Base-by-base conservation (phyloP, 2,888 invertebrate species). In the Rhamphomyia laevipes region DNA sequence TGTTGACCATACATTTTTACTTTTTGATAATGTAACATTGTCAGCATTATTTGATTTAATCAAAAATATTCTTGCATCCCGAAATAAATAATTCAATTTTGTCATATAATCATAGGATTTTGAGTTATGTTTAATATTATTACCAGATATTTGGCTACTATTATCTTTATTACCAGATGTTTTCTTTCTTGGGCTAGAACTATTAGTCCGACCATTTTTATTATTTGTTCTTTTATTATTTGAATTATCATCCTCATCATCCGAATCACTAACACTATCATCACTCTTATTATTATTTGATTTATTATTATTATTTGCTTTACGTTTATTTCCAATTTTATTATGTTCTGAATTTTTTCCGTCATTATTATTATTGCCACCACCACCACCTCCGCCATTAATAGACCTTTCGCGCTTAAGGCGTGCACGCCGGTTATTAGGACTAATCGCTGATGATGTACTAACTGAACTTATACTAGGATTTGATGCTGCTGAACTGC, bases 1-100 rank as follows among this genome's bases (percentile, higher is more conserved):
- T 4, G 97, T 97, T 4, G 96, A 95, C 97, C 96, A 97, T 5
- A 96, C 95, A 53, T 90, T 92, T 74, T 90, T 91, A 15, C 86
- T 87, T 72, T 97, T 97, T 2, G 95, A 92, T 51, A 97, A 68
- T 33, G 87, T 86, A 46, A 97, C 88, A 70, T 97, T 97, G 72
- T 97, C 96, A 51, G 89, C 87, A 72, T 97, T 97, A 72, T 95
- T 96, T 46, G 95, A 95, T 73, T 97, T 97, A 61, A 97, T 95
- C 50, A 97, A 80, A 73, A 95, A 96, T 74, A 93, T 96, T 57
- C 86, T 79, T 45, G 96, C 89, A 67, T 93, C 93, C 58, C 93
- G 80, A 71, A 96, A 95, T 58, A 97, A 76, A 71, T 95, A 94
- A 73, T 91, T 93, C 56, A 96, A 72, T 72, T 91, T 89, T 21